These are phyloP conservation scores for Propithecus deckenii DNA, from an alignment of 2,797 vertebrate genomes.

Conservation along the genomic window DNA sequence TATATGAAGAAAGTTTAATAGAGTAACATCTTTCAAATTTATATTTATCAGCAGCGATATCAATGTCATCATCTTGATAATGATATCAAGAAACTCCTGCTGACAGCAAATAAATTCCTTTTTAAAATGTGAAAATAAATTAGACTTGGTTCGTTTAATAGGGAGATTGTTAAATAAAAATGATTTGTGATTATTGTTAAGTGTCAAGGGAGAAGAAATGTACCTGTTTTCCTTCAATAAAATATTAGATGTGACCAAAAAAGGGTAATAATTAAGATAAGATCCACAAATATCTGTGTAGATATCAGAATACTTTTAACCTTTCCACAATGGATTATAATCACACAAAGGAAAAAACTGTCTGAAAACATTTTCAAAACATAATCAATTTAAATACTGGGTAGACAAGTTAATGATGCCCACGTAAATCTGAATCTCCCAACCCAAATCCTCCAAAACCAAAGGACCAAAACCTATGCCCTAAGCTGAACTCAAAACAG, in stretches of 20 bases:
- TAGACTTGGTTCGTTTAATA: not conserved
- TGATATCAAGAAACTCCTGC: not conserved
- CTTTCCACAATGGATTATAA: not conserved
- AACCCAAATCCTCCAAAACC: not conserved
- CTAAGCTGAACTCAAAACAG: not conserved
- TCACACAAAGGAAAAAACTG: not conserved
- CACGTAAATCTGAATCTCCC: not conserved
- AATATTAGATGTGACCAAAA: not conserved
- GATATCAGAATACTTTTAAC: not conserved
- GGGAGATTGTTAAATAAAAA: constrained; percentile 20
- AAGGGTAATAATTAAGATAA: not conserved
- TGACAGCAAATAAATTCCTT: not conserved
- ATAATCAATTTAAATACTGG: constrained; percentile 10
- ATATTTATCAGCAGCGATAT: not conserved
- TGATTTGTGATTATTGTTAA: constrained; percentile 10
- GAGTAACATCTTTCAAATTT: constrained; percentile 14
- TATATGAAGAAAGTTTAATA: not conserved
- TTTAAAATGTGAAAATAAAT: constrained; percentile 32
- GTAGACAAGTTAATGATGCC: not conserved
- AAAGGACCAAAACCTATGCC: not conserved
- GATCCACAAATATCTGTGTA: not conserved
- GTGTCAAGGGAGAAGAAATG: not conserved
- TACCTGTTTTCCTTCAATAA: constrained; percentile 20
- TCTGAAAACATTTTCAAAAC: constrained; percentile 14
- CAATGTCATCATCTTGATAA: not conserved